Base-by-base conservation (phyloP, 2,113 vertebrate species). In the Circaetus gallicus region DNA sequence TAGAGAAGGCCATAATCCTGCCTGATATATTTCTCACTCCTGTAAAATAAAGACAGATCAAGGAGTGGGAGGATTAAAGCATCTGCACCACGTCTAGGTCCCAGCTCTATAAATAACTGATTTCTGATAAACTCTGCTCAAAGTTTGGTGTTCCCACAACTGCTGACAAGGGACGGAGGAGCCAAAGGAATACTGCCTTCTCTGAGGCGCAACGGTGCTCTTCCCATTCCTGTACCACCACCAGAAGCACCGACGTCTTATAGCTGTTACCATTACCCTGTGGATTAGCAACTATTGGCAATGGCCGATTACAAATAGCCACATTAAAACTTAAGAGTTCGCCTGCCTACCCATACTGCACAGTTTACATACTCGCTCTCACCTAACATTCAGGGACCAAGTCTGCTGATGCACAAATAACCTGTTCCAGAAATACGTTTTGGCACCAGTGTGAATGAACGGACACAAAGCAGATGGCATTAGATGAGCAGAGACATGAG, bases 381-480 rank as follows among this genome's bases (percentile, higher is more conserved):
- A 55, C 28, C 90, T 55, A 80, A 72, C 8, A 28, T 73, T 25
- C 28, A 56, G 53, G 71, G 70, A 94, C 74, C 73, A 76, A 61
- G 62, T 19, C 69, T 10, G 7, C 47, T 50, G n/a, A 62, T 79
- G 67, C 71, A 86, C 92, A 95, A 91, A 96, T 87, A 93, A 87
- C 28, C 76, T 72, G 38, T 42, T 92, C 88, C 92, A 93, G 85
- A 95, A 95, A 90, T 69, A 73, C 1, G 5, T 73, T 81, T 58
- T 95, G 91, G 77, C 93, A 96, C 56, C 50, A 71, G 38, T 36
- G 70, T 95, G 92, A 96, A 94, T 82, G 93, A 95, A 89, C 2
- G 84, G 92, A 93, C 95, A 72, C 52, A 65, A 94, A 95, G 67
- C 92, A 97, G 94, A 94, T 92, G 94, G 95, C 65, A 70, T 28